Evolutionary conservation across 1,140 invertebrate species (phyloP), one percentile per base, ranked within the genome.

Genomic region (Coptotermes formosanus): DNA sequence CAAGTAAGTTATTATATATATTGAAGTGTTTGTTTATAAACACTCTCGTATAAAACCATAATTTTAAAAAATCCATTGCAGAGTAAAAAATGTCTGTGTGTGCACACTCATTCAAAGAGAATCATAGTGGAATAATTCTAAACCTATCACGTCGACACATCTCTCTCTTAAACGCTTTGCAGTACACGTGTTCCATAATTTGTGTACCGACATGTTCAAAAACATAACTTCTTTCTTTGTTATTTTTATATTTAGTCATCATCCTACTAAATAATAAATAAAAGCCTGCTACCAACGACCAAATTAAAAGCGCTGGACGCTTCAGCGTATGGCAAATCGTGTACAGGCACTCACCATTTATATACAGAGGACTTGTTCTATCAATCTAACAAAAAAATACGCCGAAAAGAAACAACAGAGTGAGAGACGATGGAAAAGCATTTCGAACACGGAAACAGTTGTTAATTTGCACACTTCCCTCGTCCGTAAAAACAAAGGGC

Each of bases 221-320:
- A 25, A 75, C 7, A 75, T 75, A 30, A 25, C 16, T 55, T 21
- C 52, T 30, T 75, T 75, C 14, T 16, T 30, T 75, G 9, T 30
- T 75, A 75, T 75, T 75, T 75, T 75, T 75, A 6, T 75, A 30
- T 75, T 30, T 75, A 9, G 7, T 16, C 64, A 75, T n/a, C 25
- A 30, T 30, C 9, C 64, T 75, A 75, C n/a, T 30, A 75, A 75
- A 75, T 12, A 64, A 64, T 64, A 64, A 23, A 64, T 8, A 64
- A 19, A 64, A 75, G 64, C n/a, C 64, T 75, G 64, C 64, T 75
- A 75, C n/a, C n/a, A 75, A 75, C n/a, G n/a, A 75, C 64, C n/a
- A 75, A n/a, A 2, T 30, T 30, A n/a, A 30, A 75, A 75, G 64
- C 64, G 64, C 64, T 75, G 64, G 64, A 75, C 64, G 64, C 64